Base-by-base conservation (phyloP, 2,888 invertebrate species). In the Bimastos eiseni region DNA sequence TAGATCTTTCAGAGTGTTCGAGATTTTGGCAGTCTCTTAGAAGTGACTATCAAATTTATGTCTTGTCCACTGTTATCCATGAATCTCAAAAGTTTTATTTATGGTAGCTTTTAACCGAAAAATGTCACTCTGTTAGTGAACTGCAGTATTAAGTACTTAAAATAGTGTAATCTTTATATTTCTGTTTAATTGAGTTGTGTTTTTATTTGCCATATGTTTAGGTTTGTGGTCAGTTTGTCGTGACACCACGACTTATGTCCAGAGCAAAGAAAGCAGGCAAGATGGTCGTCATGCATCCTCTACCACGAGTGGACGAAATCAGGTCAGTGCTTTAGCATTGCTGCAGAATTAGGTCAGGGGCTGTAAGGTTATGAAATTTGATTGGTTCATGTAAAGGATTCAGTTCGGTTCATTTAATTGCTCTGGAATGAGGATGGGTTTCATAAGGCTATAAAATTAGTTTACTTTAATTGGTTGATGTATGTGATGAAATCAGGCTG, bases 231-330 rank as follows among this genome's bases (percentile, higher is more conserved):
- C 96, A 97, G 92, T 97, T 88, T 89, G 90, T 98, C 33, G 97
- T 99, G 21, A 99, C 98, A 4, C 98, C 99, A 0, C 97, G 98
- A 94, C 95, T 99, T 92, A 98, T 99, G 98, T 98, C 98, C 0
- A 96, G 97, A 84, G 99, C 98, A 15, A 98, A 98, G 94, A 97
- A 97, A 93, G 83, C 70, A 34, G 90, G 90, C 19, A 97, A 97
- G 93, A 98, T 98, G 97, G 97, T 98, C 21, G 98, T 99, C 30
- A 97, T 99, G 97, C 99, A 99, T 95, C 99, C 99, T 0, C 95
- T 99, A 92, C 99, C 99, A 0, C 96, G 99, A 88, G 97, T 98
- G 0, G 97, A 97, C 94, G 99, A 99, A 96, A 99, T 99, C 93
- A 95, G 95, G 95, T 95, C 92, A 91, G 92, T n/a, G 6, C 11